Evolutionary conservation across 2,888 invertebrate species (phyloP).

Genomic region (Bembecia ichneumoniformis): DNA sequence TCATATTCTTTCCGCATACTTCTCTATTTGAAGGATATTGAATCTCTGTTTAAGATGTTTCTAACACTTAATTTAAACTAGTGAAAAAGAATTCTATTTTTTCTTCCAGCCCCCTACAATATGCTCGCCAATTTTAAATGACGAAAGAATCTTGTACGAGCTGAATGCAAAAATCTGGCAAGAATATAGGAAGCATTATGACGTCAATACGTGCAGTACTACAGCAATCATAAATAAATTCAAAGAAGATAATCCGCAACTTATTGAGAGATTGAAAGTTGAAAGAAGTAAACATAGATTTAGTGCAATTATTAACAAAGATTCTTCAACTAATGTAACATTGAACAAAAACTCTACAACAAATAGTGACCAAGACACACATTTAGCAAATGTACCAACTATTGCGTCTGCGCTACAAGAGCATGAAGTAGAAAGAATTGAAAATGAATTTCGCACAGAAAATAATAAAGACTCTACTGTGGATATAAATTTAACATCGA

Average conservation of each 20-base stretch:
- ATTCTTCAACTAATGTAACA: conserved; percentile 9
- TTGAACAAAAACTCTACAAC: background rate
- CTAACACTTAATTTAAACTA: too few species aligned
- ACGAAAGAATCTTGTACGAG: conserved; percentile 39
- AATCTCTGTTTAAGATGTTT: too few species aligned
- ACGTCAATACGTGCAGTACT: conserved; percentile 17
- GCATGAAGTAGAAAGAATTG: conserved; percentile 4
- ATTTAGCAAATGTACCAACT: background rate
- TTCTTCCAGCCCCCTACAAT: conserved; percentile 35
- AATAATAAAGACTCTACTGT: background rate
- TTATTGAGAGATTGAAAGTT: conserved; percentile 31
- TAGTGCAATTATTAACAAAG: conserved; percentile 19
- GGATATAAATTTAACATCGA: too few species aligned
- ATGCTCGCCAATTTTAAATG: conserved; percentile 24
- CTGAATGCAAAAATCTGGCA: conserved; percentile 43
- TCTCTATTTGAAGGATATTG: too few species aligned
- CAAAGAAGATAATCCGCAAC: conserved; percentile 32
- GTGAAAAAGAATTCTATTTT: background rate
- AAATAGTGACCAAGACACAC: conserved; percentile 3
- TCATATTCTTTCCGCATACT: too few species aligned
- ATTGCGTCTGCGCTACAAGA: background rate
- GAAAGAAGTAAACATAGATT: conserved; percentile 16
- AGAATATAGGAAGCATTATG: conserved; percentile 30
- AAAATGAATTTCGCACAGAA: conserved; percentile 7
- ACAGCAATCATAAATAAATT: conserved; percentile 35